Base-by-base conservation (phyloP, 2,113 vertebrate genomes). In the Cromileptes altivelis region DNA sequence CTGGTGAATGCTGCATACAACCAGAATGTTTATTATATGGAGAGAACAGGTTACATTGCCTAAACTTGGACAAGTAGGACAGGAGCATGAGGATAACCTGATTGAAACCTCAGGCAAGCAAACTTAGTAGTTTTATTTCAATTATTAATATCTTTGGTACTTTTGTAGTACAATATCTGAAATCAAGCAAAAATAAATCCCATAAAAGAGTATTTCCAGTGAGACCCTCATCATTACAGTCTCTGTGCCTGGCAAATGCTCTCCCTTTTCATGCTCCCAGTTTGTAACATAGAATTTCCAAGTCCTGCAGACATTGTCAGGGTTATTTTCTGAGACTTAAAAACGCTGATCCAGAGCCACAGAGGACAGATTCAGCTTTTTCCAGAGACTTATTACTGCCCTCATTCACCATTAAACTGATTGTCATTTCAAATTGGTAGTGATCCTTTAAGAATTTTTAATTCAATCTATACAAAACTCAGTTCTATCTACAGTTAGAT, bases 21-120 rank as follows among this genome's bases (percentile, higher is more conserved):
- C 13, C 65, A 60, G 13, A 60, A 23, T 91, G 82, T 92, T 93
- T 86, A 88, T 87, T 60, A 61, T 76, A 84, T 42, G 73, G 25
- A 60, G 19, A 52, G 8, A 72, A 78, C 42, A 13, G 27, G 63
- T 70, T 72, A 2, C 49, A 0, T 19, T 25, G 15, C 8, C 3
- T 55, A 25, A 85, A 83, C 21, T 23, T 40, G 47, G 56, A 1
- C 63, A 57, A 17, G 19, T 81, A 52, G 47, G 60, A 50, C 10
- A 55, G 50, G 33, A 69, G 40, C 30, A 21, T 63, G 2, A 56
- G 19, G 37, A 61, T 19, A 60, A 40, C 12, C 19, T 19, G 33
- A 70, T 21, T 7, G 1, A 78, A 75, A 78, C 58, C 27, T 60
- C 1, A 55, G n/a, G 27, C 13, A 37, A 42, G 6, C 21, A 40